Percentiles rank a stretch among this genome's conserved stretches.
These are phyloP conservation scores for Mustela lutreola DNA, from an alignment of 2,113 vertebrate species.

Conservation along the genomic window DNA sequence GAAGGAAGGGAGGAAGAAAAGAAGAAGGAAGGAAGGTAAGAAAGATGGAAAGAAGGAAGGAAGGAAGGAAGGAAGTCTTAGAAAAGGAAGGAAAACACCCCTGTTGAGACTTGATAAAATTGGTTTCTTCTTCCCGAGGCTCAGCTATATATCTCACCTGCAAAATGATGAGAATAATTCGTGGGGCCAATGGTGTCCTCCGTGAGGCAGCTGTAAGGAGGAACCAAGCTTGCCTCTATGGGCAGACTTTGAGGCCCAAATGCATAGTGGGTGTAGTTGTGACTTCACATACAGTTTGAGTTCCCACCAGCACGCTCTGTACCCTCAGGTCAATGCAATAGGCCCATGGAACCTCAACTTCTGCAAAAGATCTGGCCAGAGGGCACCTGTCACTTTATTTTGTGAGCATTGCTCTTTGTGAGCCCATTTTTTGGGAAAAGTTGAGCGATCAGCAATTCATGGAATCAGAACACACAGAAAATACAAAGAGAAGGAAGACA, in stretches of 20 bases:
- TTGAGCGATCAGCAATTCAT: not conserved
- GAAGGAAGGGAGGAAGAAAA: too few species aligned
- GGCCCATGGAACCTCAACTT: not conserved
- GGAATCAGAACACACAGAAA: not conserved
- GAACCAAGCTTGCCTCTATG: not conserved
- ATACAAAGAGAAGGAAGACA: not conserved
- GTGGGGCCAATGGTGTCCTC: not conserved
- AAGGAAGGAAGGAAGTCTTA: too few species aligned
- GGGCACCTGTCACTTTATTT: not conserved
- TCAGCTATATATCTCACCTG: not conserved
- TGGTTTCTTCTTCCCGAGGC: not conserved
- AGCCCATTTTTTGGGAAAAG: slow-evolving; percentile 29
- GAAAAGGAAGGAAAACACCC: not conserved
- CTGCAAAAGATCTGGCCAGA: not conserved
- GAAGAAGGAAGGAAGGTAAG: not conserved
- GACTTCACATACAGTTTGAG: not conserved
- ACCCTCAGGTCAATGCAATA: not conserved
- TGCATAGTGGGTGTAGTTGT: not conserved
- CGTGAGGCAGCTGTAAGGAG: not conserved
- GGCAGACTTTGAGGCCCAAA: not conserved
- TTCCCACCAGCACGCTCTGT: not conserved
- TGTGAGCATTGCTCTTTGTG: not conserved
- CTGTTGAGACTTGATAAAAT: not conserved
- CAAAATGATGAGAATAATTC: not conserved
- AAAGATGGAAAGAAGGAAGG: too few species aligned